phyloP scores from a whole-genome alignment of 2,113 vertebrate genomes.

The Cavia porcellus region DNA sequence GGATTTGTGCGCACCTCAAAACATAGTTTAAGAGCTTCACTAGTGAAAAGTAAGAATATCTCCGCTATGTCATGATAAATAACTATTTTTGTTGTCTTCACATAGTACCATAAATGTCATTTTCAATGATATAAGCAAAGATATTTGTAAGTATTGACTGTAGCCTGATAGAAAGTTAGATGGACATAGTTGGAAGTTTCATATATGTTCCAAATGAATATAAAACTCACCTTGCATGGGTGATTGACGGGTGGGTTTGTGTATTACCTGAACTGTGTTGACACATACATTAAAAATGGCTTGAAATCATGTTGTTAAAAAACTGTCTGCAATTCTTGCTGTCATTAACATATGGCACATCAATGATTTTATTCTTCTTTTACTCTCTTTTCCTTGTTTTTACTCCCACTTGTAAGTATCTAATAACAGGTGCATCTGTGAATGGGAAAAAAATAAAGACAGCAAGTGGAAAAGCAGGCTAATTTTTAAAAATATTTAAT shows the following conservation, averaged over 20 bases:
- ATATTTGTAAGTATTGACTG: background rate
- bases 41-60: constrained; percentile 32
- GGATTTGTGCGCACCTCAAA: background rate
- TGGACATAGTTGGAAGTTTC: background rate
- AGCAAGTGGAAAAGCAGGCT: background rate
- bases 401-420: background rate
- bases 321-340: background rate
- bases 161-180: background rate
- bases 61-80: constrained; percentile 31
- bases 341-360: background rate
- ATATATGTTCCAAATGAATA: background rate
- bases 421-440: background rate
- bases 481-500: constrained; percentile 21
- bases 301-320: background rate
- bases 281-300: background rate
- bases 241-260: background rate
- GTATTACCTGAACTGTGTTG: background rate
- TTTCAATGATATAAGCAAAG: constrained; percentile 3
- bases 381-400: background rate
- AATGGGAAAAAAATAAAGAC: background rate
- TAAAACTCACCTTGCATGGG: background rate
- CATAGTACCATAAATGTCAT: background rate
- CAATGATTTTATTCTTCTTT: background rate
- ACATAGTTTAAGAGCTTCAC: background rate
- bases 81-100: background rate